phyloP scores from a whole-genome alignment of 2,113 vertebrate species.

The Erythrocercus mccallii region DNA sequence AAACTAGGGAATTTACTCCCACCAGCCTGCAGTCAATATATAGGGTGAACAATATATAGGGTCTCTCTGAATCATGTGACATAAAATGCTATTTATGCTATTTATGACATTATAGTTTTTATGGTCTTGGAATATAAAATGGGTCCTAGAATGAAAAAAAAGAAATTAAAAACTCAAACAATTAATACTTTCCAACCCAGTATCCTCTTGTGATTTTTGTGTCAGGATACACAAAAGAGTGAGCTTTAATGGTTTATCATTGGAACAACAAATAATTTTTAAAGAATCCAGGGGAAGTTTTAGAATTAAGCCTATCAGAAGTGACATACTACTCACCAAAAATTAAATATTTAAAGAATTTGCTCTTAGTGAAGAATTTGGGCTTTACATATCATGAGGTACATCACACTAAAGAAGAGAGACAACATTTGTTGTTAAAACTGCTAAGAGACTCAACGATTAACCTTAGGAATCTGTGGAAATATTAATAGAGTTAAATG shows the following conservation, averaged over 20 bases:
- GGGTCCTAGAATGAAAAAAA: background rate
- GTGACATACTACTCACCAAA: background rate
- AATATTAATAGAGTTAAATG: background rate
- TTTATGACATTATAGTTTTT: background rate
- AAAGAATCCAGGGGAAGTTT: background rate
- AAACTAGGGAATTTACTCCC: background rate
- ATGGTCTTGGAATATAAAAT: background rate
- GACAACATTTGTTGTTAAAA: background rate
- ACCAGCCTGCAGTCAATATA: background rate
- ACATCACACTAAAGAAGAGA: background rate
- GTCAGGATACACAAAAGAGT: background rate
- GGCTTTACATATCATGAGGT: background rate
- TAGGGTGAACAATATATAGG: background rate
- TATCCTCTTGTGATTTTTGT: background rate
- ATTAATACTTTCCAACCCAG: background rate
- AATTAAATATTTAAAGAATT: background rate
- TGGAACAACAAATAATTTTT: background rate
- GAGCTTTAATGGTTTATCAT: background rate
- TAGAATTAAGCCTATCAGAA: background rate
- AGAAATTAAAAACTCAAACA: background rate
- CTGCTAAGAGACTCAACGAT: background rate
- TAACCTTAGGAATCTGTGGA: background rate
- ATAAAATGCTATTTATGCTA: background rate
- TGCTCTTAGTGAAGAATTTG: background rate
- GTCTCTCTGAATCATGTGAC: background rate